phyloP scores from a whole-genome alignment of 2,113 vertebrate species.

The Aspidoscelis tigris region DNA sequence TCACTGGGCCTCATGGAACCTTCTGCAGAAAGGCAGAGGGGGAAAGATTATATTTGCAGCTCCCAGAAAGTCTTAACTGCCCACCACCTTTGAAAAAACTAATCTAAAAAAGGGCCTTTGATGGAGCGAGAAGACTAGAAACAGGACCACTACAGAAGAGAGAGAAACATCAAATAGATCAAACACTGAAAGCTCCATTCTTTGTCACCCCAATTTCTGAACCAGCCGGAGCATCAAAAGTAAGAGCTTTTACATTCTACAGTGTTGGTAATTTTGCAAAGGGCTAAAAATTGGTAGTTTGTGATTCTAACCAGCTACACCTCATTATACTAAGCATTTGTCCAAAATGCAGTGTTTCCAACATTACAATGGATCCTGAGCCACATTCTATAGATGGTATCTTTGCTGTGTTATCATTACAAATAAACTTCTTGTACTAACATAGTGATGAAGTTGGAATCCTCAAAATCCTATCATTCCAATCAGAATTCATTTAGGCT shows the following conservation, averaged over 20 bases:
- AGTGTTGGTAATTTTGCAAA: neutral
- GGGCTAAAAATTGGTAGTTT: neutral
- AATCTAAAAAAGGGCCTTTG: neutral
- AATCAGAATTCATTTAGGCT: neutral
- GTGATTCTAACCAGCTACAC: neutral
- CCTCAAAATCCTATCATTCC: too few species aligned
- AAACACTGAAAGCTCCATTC: neutral
- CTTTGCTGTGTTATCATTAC: neutral
- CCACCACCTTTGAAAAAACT: neutral
- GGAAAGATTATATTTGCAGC: neutral
- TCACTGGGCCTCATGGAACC: constrained; percentile 86
- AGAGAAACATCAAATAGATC: neutral
- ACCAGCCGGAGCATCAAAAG: neutral
- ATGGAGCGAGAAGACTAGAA: neutral
- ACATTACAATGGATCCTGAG: neutral
- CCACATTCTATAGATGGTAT: neutral
- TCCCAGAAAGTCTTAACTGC: neutral
- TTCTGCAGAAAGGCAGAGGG: constrained; percentile 73
- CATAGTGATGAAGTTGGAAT: neutral
- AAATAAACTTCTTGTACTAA: neutral
- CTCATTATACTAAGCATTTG: neutral
- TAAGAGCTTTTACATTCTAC: too few species aligned
- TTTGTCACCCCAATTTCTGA: neutral
- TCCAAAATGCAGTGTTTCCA: neutral
- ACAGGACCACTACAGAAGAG: neutral